Base-by-base conservation (phyloP, 2,888 invertebrate genomes). In the Drosophila glabriapex region DNA sequence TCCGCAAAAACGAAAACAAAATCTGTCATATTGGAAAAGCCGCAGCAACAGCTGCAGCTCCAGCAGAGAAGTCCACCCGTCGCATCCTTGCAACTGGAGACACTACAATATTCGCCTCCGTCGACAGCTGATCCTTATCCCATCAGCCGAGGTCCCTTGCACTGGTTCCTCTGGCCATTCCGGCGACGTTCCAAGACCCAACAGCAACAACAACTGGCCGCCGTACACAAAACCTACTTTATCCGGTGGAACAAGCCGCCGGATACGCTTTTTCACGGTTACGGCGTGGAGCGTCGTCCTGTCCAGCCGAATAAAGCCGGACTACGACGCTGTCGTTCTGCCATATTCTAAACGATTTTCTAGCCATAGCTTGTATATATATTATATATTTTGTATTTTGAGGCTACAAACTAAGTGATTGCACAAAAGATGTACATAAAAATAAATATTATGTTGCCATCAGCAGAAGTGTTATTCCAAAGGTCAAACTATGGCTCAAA, bases 181-280 rank as follows among this genome's bases (percentile, higher is more conserved):
- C 83, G 88, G 0, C 73, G 84, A 62, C 91, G 82, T 25, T 39
- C 43, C 31, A 39, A 22, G 28, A 46, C 22, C 62, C 41, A 41
- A 22, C 70, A 83, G 52, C n/a, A 25, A 76, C 43, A 85, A 73
- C 77, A 68, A 7, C 58, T 73, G 19, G 92, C 92, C 0, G 91
- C 92, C 14, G 91, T 93, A 1, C 92, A 92, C 67, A 93, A 93
- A 68, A 92, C 91, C 0, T 93, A 92, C 67, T 93, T 93, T 62
- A 89, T 93, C 1, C 86, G 89, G 4, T 93, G 93, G 92, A 88
- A 78, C 67, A 92, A 93, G n/a, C 91, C 90, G 19, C 86, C 92
- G 25, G 85, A 91, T 10, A 83, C 82, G 1, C 52, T 78, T 10
- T 82, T 75, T 72, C 85, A 80, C 33, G 91, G 89, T n/a, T 91